These are phyloP conservation scores for Otolemur crassicaudatus DNA, from an alignment of 2,797 vertebrate species.

Conservation along the genomic window DNA sequence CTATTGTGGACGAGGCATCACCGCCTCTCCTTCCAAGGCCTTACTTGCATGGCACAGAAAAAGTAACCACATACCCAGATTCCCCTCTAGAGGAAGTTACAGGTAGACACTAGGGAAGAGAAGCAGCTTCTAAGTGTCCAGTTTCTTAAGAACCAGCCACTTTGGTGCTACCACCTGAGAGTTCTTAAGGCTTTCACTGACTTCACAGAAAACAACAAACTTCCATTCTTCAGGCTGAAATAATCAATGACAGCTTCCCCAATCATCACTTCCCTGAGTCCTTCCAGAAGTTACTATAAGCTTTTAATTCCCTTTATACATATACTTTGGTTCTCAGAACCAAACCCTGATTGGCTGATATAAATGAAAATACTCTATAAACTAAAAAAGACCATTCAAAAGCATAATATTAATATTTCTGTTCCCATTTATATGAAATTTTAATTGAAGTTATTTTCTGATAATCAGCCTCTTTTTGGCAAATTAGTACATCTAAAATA, in stretches of 20 bases:
- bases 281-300: neutral
- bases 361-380: neutral
- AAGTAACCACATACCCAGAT: neutral
- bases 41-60: neutral
- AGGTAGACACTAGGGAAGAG: neutral
- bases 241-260: neutral
- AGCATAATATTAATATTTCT: conserved; percentile 42
- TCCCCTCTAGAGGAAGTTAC: neutral
- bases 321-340: neutral
- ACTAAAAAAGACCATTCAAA: neutral
- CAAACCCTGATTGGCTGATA: conserved; percentile 8
- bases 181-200: conserved; percentile 3
- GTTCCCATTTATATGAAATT: conserved; percentile 3
- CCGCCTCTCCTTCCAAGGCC: neutral
- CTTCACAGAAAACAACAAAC: conserved; percentile 46
- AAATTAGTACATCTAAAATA: conserved; percentile 55
- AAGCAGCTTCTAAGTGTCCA: neutral
- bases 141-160: neutral
- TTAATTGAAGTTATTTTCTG: conserved; percentile 54
- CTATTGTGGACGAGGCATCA: neutral
- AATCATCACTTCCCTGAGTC: neutral
- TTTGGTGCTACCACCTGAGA: neutral
- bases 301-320: neutral
- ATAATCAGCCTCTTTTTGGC: conserved; percentile 54
- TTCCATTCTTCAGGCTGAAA: conserved; percentile 22